phyloP scores from a whole-genome alignment of 2,113 vertebrate genomes.

The Benitochromis conjunctus region DNA sequence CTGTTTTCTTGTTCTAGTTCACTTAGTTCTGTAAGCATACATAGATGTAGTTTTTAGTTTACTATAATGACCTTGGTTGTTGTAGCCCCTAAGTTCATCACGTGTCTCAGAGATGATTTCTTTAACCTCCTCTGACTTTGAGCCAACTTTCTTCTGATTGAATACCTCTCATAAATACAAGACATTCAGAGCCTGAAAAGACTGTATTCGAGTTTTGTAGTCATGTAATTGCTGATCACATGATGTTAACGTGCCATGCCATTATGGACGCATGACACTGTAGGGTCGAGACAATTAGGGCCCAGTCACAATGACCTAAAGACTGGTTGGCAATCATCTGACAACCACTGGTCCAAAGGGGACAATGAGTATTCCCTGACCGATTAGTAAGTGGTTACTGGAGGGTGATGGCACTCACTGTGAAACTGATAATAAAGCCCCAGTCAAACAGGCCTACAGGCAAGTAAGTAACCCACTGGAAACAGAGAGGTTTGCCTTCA shows the following conservation, averaged over 20 bases:
- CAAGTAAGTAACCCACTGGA: neutral
- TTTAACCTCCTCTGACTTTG: neutral
- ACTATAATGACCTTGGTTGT: neutral
- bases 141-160: neutral
- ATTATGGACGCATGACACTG: neutral
- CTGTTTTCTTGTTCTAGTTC: neutral
- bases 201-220: neutral
- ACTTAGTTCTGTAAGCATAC: neutral
- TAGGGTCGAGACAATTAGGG: neutral
- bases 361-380: neutral
- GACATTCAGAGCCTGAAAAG: neutral
- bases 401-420: neutral
- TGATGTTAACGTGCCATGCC: neutral
- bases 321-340: neutral
- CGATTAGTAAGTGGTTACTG: neutral
- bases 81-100: accelerated
- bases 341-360: neutral
- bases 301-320: neutral
- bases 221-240: neutral
- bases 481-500: accelerated
- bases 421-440: neutral
- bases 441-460: neutral
- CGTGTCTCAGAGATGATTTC: neutral
- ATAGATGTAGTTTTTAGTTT: neutral
- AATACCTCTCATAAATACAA: neutral